These are phyloP conservation scores for Caenorhabditis imperialis DNA, from an alignment of 2,888 invertebrate genomes.

Conservation along the genomic window DNA sequence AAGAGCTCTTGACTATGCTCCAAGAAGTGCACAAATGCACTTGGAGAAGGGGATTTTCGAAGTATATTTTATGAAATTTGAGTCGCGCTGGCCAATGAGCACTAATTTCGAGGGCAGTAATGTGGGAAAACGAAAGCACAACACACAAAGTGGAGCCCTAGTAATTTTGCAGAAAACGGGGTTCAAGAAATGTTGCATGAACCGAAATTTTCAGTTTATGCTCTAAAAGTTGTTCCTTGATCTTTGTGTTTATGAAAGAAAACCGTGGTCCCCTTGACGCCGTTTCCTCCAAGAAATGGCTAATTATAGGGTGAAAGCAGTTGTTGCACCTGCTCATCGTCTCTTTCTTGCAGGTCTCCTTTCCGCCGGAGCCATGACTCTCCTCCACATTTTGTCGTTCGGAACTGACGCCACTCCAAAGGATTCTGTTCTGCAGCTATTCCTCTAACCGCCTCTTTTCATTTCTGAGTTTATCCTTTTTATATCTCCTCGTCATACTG, in stretches of 20 bases:
- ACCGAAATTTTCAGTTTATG: too few relatives aligned
- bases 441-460: slow-evolving; percentile 31
- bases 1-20: background rate
- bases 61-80: slow-evolving; percentile 7
- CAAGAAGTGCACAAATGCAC: background rate
- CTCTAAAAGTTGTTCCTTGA: too few relatives aligned
- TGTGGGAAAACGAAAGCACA: slow-evolving; percentile 4
- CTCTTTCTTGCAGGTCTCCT: slow-evolving; percentile 52
- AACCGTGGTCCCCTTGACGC: background rate
- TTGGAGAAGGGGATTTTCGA: background rate
- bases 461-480: slow-evolving; percentile 1
- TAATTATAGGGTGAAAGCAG: slow-evolving; percentile 2
- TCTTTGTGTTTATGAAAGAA: background rate
- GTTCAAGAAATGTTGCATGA: background rate
- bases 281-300: background rate
- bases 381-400: slow-evolving; percentile 35
- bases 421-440: slow-evolving; percentile 18
- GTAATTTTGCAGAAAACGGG: background rate
- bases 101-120: slow-evolving; percentile 2
- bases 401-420: background rate
- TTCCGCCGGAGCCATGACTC: slow-evolving; percentile 56
- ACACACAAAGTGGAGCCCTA: too few relatives aligned
- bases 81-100: background rate
- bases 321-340: slow-evolving; percentile 8
- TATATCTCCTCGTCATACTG: slow-evolving; percentile 3